Conservation (phyloP, 1,140 invertebrate genomes). For the Atta colombica region DNA sequence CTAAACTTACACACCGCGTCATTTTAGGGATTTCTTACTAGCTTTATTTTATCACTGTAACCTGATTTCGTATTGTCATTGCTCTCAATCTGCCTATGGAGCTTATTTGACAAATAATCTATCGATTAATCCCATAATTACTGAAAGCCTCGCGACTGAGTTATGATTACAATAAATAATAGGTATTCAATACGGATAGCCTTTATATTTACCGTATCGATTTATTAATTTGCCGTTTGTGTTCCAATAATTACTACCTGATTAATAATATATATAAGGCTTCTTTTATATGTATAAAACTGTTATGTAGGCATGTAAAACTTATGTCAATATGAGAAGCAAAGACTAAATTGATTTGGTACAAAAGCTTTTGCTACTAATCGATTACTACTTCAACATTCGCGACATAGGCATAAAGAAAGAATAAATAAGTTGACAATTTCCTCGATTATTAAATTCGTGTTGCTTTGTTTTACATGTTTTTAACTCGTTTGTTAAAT, state of each 20-base stretch:
- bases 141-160: background rate
- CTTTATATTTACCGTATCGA: conserved; percentile 70
- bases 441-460: conserved; percentile 46
- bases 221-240: conserved; percentile 74
- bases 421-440: conserved; percentile 2
- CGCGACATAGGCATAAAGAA: conserved; percentile 6
- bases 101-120: conserved; percentile 55
- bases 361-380: conserved; percentile 56
- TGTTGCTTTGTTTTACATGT: conserved; percentile 57
- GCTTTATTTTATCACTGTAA: conserved; percentile 66
- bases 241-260: conserved; percentile 73
- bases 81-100: conserved; percentile 71
- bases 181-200: conserved; percentile 36
- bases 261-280: conserved; percentile 64
- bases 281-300: conserved; percentile 59
- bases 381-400: conserved; percentile 33
- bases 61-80: conserved; percentile 45
- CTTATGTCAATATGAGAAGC: conserved; percentile 30
- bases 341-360: conserved; percentile 55
- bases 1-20: conserved; percentile 67
- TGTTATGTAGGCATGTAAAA: conserved; percentile 46
- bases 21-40: conserved; percentile 63
- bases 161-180: background rate
- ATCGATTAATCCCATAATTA: conserved; percentile 28
- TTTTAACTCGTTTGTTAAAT: conserved; percentile 56